Evolutionary conservation across 1,140 invertebrate species (phyloP), one percentile per base, ranked within the genome.

Genomic region (Penaeus chinensis): DNA sequence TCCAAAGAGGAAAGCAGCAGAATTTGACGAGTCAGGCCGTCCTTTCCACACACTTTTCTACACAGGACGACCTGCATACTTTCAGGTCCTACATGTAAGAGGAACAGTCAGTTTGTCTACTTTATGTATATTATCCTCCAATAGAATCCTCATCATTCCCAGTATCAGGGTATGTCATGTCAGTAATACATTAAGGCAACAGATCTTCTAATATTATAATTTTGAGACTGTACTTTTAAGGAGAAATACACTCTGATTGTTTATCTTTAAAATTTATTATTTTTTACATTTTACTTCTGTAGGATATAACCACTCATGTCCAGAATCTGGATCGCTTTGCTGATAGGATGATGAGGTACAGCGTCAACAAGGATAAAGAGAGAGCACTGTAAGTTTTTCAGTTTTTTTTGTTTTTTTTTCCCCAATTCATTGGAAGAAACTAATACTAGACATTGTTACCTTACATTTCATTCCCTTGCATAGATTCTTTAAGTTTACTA

Each of bases 21-120:
- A 98, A 92, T 99, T 99, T 94, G 97, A 98, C 93, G 93, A 95
- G 90, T 94, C 93, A 90, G 98, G 98, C 1, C 93, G 97, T 91
- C 98, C 98, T 8, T 95, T 95, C 92, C 96, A 98, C 93, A 95
- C 94, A 79, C 93, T 99, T 85, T 99, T 98, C 93, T 99, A 99
- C 91, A 99, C 98, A 1, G 94, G 93, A 71, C 95, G 94, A 91
- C 95, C 96, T 10, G 96, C 97, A 92, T 99, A 95, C 92, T 97
- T 96, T 91, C 93, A 96, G 91, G 86, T 95, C n/a, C 92, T 98
- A 90, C 95, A 96, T 93, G 97, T 98, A 92, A 92, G 92, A 91
- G 54, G 10, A 54, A 16, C 10, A 54, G 54, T 54, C 16, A 13
- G 0, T 54, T 54, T 54, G 11, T 54, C 54, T 10, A 13, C 54